phyloP scores from a whole-genome alignment of 1,140 invertebrate genomes.

The Lepidurus arcticus region DNA sequence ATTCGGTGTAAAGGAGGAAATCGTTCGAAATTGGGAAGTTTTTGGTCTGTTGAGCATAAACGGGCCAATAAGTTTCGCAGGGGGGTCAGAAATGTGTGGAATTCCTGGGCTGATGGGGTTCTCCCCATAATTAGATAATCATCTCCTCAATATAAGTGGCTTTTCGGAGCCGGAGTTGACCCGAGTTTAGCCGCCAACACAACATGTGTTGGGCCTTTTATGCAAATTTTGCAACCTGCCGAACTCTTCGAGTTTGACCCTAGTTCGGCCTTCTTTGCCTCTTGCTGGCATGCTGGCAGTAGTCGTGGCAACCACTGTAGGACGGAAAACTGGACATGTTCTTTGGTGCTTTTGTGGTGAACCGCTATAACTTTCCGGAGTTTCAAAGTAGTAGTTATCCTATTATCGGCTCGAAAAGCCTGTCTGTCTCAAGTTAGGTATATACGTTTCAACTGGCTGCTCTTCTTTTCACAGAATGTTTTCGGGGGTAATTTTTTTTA shows the following conservation, averaged over 20 bases:
- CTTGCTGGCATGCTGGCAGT: too few species aligned
- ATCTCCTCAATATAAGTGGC: slow-evolving; percentile 7
- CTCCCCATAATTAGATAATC: slow-evolving; percentile 19
- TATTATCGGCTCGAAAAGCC: background rate
- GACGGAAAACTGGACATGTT: too few species aligned
- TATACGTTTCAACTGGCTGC: background rate
- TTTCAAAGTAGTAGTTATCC: background rate
- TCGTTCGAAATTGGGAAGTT: background rate
- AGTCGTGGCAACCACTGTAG: too few species aligned
- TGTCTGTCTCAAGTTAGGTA: background rate
- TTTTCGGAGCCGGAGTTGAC: background rate
- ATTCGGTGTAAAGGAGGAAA: background rate
- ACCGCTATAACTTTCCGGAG: background rate
- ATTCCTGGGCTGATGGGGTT: background rate
- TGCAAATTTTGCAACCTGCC: background rate
- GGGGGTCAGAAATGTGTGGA: slow-evolving; percentile 7
- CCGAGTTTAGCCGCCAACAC: background rate
- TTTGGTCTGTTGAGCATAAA: background rate
- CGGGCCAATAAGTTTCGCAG: background rate
- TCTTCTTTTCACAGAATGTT: background rate
- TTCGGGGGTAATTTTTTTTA: too few species aligned
- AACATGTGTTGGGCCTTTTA: background rate
- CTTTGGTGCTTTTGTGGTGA: background rate
- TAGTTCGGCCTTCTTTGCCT: too few species aligned
- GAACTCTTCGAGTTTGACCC: background rate